Percentiles rank a stretch among this genome's conserved stretches.
These are phyloP conservation scores for Campoplex nolae DNA, from an alignment of 2,888 invertebrate species.

Conservation along the genomic window DNA sequence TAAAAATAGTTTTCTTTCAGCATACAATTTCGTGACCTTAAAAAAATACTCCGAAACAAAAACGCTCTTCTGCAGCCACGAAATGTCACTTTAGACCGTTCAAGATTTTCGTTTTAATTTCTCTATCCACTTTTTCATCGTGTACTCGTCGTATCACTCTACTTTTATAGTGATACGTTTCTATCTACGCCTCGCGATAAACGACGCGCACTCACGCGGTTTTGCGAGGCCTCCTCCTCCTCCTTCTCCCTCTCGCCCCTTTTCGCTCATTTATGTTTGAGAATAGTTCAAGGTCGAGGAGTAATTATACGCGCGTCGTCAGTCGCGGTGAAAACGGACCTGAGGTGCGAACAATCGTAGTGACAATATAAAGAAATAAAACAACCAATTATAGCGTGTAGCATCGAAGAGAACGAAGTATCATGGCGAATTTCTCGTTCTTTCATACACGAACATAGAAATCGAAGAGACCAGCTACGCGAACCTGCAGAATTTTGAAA, in stretches of 20 bases:
- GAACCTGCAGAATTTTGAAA: neutral
- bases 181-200: slow-evolving; percentile 46
- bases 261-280: slow-evolving; percentile 59
- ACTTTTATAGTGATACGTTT: slow-evolving; percentile 23
- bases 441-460: neutral
- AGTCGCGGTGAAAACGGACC: slow-evolving; percentile 34
- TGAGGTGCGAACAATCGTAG: slow-evolving; percentile 32
- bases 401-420: slow-evolving; percentile 16
- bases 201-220: slow-evolving; percentile 49
- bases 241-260: neutral
- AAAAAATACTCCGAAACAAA: neutral
- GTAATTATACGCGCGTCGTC: slow-evolving; percentile 55
- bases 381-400: slow-evolving; percentile 16
- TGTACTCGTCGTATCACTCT: slow-evolving; percentile 11
- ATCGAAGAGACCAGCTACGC: neutral
- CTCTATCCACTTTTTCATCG: neutral
- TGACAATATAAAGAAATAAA: slow-evolving; percentile 14
- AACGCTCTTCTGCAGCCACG: neutral
- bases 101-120: neutral
- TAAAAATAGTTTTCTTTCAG: neutral
- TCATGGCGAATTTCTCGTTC: neutral
- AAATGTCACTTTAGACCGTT: too few species aligned
- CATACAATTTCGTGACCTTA: neutral
- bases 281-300: slow-evolving; percentile 66
- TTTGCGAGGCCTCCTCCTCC: slow-evolving; percentile 17